Base-by-base conservation (phyloP, 1,140 invertebrate species). In the Cotesia glomerata region DNA sequence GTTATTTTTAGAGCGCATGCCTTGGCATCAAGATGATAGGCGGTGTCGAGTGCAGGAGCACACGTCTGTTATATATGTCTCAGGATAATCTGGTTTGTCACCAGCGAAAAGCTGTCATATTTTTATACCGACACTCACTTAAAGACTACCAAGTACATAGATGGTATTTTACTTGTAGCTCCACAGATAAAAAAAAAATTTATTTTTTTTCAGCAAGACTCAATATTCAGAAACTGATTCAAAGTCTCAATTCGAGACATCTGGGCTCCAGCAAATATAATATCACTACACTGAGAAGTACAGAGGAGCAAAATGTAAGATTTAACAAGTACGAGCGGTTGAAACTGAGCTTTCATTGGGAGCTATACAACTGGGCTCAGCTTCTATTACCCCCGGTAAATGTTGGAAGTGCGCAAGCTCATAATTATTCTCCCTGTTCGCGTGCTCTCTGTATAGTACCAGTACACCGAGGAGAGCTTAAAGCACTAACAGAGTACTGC, bases 1-100 rank as follows among this genome's bases (percentile, higher is more conserved):
- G 76, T 73, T 76, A 78, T 82, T 80, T 82, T 81, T 82, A 85
- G 77, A 80, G 83, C 85, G 85, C 85, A 87, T 87, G 85, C 85
- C 85, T 87, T 80, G 74, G 77, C 82, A 79, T 79, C 80, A 78
- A 77, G 78, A 78, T 45, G 39, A 61, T 63, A 73, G 70, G 65
- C 67, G 70, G 66, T 70, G 69, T 68, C 39, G 45, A 16, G 70
- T 59, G 65, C 71, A 66, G 56, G 36, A 62, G 71, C 69, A 36
- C 51, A 58, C 52, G n/a, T 72, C 14, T 34, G 11, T 34, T 49
- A 54, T 67, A 54, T 67, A 39, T 69, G 51, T 32, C 62, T 9
- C 66, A 65, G 56, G 51, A 74, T 74, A 74, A 63, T 71, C 45
- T 36, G 14, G 54, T 62, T 45, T 68, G 66, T 14, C 32, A 59